A percentile compares a stretch with the other conserved stretches of the same genome.
Evolutionary conservation across 2,888 invertebrate species (phyloP).

Genomic region (Polyommatus icarus): DNA sequence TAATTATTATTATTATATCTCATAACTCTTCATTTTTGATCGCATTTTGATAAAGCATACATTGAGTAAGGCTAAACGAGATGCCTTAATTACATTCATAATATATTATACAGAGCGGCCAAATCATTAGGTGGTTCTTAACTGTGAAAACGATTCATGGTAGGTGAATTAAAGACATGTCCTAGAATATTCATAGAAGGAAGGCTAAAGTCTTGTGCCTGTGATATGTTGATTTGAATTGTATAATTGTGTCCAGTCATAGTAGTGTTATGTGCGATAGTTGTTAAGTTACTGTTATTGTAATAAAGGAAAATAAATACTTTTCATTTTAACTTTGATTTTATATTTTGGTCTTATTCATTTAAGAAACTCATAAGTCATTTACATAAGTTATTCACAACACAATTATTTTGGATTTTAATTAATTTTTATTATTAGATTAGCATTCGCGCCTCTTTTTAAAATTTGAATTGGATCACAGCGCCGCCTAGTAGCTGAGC

Average conservation of each 20-base stretch:
- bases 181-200: background rate
- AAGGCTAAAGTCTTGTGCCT: slow-evolving; percentile 44
- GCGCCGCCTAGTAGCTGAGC: slow-evolving; percentile 52
- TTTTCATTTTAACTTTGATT: slow-evolving; percentile 19
- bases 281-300: slow-evolving; percentile 1
- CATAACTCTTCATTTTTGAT: background rate
- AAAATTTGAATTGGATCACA: slow-evolving; percentile 12
- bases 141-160: background rate
- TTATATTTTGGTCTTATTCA: background rate
- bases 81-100: background rate
- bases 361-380: background rate
- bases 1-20: background rate
- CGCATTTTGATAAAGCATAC: background rate
- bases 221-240: slow-evolving; percentile 53
- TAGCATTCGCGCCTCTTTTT: background rate
- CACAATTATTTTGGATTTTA: background rate
- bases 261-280: slow-evolving; percentile 25
- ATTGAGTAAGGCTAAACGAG: background rate
- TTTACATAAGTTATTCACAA: background rate
- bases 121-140: slow-evolving; percentile 6
- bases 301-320: slow-evolving; percentile 26
- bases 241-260: slow-evolving; percentile 32
- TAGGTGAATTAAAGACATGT: background rate
- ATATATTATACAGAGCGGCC: background rate
- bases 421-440: background rate